Evolutionary conservation across 2,797 vertebrate species (phyloP).

Genomic region (Hippopotamyrus pictus): DNA sequence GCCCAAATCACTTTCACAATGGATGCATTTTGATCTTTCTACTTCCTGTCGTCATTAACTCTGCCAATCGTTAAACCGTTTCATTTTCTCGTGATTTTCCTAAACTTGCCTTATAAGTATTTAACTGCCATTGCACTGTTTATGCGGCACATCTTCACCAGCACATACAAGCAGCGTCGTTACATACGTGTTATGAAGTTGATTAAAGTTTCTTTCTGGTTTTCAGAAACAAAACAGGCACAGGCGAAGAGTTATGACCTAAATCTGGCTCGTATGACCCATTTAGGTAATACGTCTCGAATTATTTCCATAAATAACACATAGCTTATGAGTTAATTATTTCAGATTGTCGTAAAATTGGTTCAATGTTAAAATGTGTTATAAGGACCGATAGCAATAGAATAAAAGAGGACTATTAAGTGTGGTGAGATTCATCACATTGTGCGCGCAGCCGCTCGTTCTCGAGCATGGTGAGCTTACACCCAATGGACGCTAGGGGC

Average conservation of each 20-base stretch:
- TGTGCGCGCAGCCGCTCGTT: not conserved
- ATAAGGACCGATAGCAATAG: not conserved
- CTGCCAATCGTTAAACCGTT: not conserved
- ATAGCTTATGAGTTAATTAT: not conserved
- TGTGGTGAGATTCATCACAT: not conserved
- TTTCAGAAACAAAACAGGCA: not conserved
- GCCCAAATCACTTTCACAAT: not conserved
- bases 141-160: not conserved
- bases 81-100: not conserved
- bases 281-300: not conserved
- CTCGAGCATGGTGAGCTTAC: not conserved
- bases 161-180: not conserved
- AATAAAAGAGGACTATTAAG: not conserved
- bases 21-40: not conserved
- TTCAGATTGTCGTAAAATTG: not conserved
- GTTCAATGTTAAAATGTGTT: not conserved
- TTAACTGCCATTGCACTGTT: not conserved
- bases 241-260: not conserved
- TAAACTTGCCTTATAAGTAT: not conserved
- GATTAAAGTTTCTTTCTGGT: not conserved
- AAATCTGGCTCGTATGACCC: conserved; percentile 3
- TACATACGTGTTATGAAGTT: not conserved
- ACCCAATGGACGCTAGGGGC: not conserved
- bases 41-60: not conserved
- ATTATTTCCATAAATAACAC: conserved; percentile 7